Evolutionary conservation across 2,113 vertebrate genomes (phyloP).

Genomic region (Amia ocellicauda): DNA sequence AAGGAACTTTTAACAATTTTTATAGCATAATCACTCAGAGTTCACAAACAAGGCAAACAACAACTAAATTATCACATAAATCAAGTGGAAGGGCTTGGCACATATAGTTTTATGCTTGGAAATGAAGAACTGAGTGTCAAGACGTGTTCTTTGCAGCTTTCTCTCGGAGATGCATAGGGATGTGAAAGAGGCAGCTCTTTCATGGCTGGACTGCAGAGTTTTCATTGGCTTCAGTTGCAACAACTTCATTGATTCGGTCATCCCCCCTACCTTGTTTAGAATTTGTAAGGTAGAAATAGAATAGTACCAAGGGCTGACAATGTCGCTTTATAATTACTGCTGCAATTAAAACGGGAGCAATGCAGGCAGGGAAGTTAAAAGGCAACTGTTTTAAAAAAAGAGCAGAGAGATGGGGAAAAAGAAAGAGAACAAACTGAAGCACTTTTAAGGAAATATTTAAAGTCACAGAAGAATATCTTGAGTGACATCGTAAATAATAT

Average conservation of each 20-base stretch:
- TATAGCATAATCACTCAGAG: too few species aligned
- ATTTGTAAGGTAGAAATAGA: background rate
- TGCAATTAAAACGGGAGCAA: conserved; percentile 51
- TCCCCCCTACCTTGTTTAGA: background rate
- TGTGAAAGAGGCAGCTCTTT: background rate
- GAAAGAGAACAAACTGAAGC: conserved; percentile 47
- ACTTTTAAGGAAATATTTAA: too few species aligned
- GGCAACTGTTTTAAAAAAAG: too few species aligned
- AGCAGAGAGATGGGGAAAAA: background rate
- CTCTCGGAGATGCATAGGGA: too few species aligned
- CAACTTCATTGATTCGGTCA: background rate
- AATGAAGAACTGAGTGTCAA: too few species aligned
- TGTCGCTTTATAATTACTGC: conserved; percentile 63
- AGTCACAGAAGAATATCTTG: conserved; percentile 52
- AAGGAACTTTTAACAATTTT: too few species aligned
- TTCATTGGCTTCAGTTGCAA: background rate
- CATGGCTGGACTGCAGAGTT: background rate
- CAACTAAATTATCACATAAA: too few species aligned
- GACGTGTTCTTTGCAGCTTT: too few species aligned
- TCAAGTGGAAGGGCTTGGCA: too few species aligned
- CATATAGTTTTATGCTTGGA: too few species aligned
- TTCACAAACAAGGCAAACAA: too few species aligned
- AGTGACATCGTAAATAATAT: conserved; percentile 60
- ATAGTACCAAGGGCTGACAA: conserved; percentile 32
- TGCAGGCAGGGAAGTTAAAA: too few species aligned